Conservation (phyloP, 1,140 invertebrate genomes). For the Augochlora pura region DNA sequence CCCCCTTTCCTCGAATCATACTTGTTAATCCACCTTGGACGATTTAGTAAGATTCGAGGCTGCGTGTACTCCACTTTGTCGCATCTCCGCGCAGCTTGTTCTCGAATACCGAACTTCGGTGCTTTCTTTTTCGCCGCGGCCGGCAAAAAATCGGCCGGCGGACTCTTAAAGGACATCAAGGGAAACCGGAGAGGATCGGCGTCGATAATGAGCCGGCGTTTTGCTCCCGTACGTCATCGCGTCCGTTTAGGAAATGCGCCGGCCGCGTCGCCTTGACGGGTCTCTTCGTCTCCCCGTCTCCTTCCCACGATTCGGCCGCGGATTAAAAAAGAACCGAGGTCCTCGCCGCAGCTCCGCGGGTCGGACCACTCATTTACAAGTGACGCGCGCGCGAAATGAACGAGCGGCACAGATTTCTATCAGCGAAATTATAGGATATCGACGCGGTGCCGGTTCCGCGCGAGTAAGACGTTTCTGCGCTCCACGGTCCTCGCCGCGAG, state of each 20-base stretch:
- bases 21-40: no score
- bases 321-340: slow-evolving; percentile 11
- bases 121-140: neutral
- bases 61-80: no score
- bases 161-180: slow-evolving; percentile 29
- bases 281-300: slow-evolving; percentile 14
- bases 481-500: no score
- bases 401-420: slow-evolving; percentile 21
- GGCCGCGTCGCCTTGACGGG: slow-evolving; percentile 34
- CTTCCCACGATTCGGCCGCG: slow-evolving; percentile 39
- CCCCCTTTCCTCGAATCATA: no score
- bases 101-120: neutral
- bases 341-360: neutral
- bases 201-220: slow-evolving; percentile 44
- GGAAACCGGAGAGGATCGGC: slow-evolving; percentile 23
- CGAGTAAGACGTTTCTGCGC: no score
- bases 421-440: slow-evolving; percentile 31
- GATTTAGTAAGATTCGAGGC: no score
- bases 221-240: slow-evolving; percentile 35
- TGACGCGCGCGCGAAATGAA: slow-evolving; percentile 2
- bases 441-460: neutral
- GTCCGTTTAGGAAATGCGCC: slow-evolving; percentile 36
- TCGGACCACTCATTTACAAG: slow-evolving; percentile 8
- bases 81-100: neutral
- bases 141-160: slow-evolving; percentile 32